These are phyloP conservation scores for Kryptopterus vitreolus DNA, from an alignment of 2,797 vertebrate species.

Conservation along the genomic window DNA sequence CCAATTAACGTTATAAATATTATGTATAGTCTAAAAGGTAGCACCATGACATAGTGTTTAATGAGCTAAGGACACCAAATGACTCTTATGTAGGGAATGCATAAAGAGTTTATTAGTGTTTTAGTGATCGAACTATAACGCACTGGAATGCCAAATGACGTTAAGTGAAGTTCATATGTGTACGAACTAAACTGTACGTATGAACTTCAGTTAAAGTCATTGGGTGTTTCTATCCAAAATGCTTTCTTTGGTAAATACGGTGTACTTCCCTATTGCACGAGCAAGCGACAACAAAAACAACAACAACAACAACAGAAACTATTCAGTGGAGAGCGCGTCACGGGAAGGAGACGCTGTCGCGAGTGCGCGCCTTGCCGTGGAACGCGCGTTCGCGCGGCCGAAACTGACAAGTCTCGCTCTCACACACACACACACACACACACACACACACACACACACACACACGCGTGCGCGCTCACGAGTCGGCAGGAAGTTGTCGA, in stretches of 20 bases:
- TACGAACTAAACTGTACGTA: too few relatives aligned
- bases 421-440: neutral
- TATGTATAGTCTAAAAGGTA: too few relatives aligned
- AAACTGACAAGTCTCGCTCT: slow-evolving; percentile 49
- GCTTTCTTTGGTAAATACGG: neutral
- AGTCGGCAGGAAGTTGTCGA: slow-evolving; percentile 66
- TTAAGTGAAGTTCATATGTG: too few relatives aligned
- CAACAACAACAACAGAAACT: neutral
- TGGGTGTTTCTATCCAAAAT: neutral
- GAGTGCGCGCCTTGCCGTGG: slow-evolving; percentile 66
- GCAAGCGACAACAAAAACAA: neutral
- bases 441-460: neutral
- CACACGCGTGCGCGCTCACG: slow-evolving; percentile 1
- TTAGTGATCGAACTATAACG: too few relatives aligned
- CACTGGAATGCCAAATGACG: too few relatives aligned
- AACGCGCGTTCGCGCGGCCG: slow-evolving; percentile 61
- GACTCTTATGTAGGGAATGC: too few relatives aligned
- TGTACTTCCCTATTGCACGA: too few relatives aligned
- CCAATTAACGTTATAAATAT: too few relatives aligned
- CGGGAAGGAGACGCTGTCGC: slow-evolving; percentile 22
- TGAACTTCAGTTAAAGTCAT: too few relatives aligned
- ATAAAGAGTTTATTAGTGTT: too few relatives aligned
- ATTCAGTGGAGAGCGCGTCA: neutral
- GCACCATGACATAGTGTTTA: too few relatives aligned
- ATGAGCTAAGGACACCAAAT: too few relatives aligned